Evolutionary conservation across 2,797 vertebrate species (phyloP), one percentile per base, ranked within the genome.

Genomic region (Chaetophractus vellerosus): DNA sequence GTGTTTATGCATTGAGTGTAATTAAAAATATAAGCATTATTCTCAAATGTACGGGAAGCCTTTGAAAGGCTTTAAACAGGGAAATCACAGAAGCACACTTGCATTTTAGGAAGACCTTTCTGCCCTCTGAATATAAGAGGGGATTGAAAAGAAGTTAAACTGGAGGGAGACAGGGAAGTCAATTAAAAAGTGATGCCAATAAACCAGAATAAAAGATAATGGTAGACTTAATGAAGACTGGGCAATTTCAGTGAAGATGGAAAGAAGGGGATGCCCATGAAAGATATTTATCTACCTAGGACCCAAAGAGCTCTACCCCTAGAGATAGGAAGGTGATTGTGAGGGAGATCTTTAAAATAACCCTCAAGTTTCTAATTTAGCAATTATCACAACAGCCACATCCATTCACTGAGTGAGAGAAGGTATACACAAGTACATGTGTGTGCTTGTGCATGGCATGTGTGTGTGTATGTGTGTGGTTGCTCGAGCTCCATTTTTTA

Each of bases 21-120:
- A 68, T 85, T 88, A 83, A 83, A 80, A 91, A 81, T 78, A 1
- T 71, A 74, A 94, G 8, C 21, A 69, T 90, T 92, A 59, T 93
- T 74, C 63, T 90, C 81, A 88, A 81, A 79, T 68, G 78, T 33
- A 1, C 78, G 24, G 7, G 28, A 61, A 93, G 6, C 68, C 38
- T 63, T 45, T 93, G 48, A 92, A 94, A 85, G 2, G 4, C 52
- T 88, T 78, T 85, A 90, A 72, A 19, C 0, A 52, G 28, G 11
- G 7, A 92, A 93, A 41, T 91, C 55, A 66, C 16, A 38, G 15
- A 36, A 69, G 38, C n/a, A 74, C 38, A 91, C 81, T 84, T 23
- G 10, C n/a, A 88, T 75, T 79, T 88, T 83, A 79, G 31, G 21
- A 92, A 45, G 48, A 79, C 61, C 14, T 75, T 91, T 74, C 86